A percentile compares a stretch with the other conserved stretches of the same genome.
phyloP scores from a whole-genome alignment of 1,140 invertebrate species.

The Caenorhabditis briggsae region DNA sequence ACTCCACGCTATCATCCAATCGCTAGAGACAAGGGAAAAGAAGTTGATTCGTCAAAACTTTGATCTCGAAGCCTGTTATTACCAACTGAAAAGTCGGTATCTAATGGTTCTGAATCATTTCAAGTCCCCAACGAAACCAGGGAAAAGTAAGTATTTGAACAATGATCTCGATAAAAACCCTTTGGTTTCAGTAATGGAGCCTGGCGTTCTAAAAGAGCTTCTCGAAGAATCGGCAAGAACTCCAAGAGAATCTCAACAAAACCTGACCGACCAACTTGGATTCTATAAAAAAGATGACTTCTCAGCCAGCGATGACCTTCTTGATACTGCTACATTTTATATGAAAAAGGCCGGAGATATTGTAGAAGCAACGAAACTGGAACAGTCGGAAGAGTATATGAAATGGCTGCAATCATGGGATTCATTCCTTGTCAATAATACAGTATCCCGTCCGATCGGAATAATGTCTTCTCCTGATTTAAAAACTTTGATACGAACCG shows the following conservation, averaged over 20 bases:
- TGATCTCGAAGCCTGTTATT: slow-evolving; percentile 67
- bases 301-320: slow-evolving; percentile 56
- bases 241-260: slow-evolving; percentile 51
- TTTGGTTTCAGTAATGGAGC: slow-evolving; percentile 63
- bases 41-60: slow-evolving; percentile 62
- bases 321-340: slow-evolving; percentile 63
- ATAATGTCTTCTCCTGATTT: slow-evolving; percentile 59
- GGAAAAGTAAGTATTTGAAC: slow-evolving; percentile 56
- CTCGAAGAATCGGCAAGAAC: slow-evolving; percentile 62
- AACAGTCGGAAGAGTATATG: slow-evolving; percentile 67
- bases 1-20: slow-evolving; percentile 46
- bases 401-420: slow-evolving; percentile 68
- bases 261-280: slow-evolving; percentile 37
- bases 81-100: slow-evolving; percentile 68
- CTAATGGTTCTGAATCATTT: slow-evolving; percentile 69
- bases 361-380: slow-evolving; percentile 61
- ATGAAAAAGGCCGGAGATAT: slow-evolving; percentile 64
- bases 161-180: background rate
- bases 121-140: slow-evolving; percentile 66
- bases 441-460: slow-evolving; percentile 24
- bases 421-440: slow-evolving; percentile 66
- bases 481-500: slow-evolving; percentile 65
- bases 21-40: slow-evolving; percentile 57
- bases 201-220: slow-evolving; percentile 65
- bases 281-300: slow-evolving; percentile 31